Percentiles rank a stretch among this genome's conserved stretches.
phyloP scores from a whole-genome alignment of 1,140 invertebrate genomes.

The Sipha flava region DNA sequence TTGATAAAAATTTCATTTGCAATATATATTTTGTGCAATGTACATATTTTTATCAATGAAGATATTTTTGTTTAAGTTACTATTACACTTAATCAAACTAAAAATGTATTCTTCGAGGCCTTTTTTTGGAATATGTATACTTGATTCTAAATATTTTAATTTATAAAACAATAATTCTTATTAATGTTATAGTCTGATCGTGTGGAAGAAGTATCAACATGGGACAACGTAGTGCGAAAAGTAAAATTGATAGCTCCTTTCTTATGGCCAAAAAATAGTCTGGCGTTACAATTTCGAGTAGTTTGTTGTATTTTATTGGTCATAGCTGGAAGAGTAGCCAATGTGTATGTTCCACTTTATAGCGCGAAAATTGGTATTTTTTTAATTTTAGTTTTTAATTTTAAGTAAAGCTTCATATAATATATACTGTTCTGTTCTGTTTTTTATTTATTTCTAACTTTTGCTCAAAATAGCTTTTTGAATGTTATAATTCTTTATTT shows the following conservation, averaged over 20 bases:
- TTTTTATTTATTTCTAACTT: too few relatives aligned
- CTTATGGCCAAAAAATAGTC: conserved; percentile 84
- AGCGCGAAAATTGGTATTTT: conserved; percentile 66
- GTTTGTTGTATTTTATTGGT: conserved; percentile 73
- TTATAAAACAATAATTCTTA: not conserved
- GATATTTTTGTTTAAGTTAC: not conserved
- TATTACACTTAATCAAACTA: not conserved
- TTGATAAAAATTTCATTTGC: too few relatives aligned
- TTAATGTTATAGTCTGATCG: conserved; percentile 24
- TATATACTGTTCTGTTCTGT: too few relatives aligned
- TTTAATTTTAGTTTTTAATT: not conserved
- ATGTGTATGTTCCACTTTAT: conserved; percentile 89
- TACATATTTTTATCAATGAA: not conserved
- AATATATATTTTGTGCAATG: not conserved
- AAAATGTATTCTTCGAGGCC: conserved; percentile 3
- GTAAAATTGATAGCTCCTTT: conserved; percentile 73
- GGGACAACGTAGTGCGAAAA: conserved; percentile 69
- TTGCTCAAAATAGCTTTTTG: too few relatives aligned
- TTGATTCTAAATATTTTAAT: not conserved
- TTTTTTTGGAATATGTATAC: not conserved
- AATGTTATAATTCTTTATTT: too few relatives aligned
- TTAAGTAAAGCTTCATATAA: too few relatives aligned
- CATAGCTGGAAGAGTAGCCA: conserved; percentile 72
- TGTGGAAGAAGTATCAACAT: conserved; percentile 54
- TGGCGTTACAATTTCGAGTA: conserved; percentile 70